Base-by-base conservation (phyloP, 2,113 vertebrate genomes). In the Chauna torquata region DNA sequence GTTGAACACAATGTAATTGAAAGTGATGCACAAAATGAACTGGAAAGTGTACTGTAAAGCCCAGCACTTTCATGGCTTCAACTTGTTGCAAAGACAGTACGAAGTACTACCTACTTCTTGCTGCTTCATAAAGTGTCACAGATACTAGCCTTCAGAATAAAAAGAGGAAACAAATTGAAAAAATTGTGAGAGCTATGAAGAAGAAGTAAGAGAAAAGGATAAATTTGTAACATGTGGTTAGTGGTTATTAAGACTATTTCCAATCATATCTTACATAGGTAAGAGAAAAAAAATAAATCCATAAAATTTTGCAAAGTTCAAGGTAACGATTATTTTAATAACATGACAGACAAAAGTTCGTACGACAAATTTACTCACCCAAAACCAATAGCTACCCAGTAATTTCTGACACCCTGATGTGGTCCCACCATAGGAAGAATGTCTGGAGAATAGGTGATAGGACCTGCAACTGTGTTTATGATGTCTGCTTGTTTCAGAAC, bases 391-490 rank as follows among this genome's bases (percentile, higher is more conserved):
- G 99, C 99, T 7, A 99, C 98, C 99, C 99, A 99, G 97, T 99
- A 99, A 98, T 99, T 99, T 91, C 93, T 97, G 65, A 98, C 97
- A 54, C 99, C 99, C 34, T 99, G 99, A 91, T 99, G 98, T n/a
- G 99, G 99, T 72, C 99, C 99, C 28, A 99, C 98, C 99, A 99
- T 99, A 50, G 99, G 99, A 93, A 99, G 98, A 58, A 99, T 98
- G 97, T 99, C 99, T 36, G 99, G 99, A 95, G 99, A 99, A 94
- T 99, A 99, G 8, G 99, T 99, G 96, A 99, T 99, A 24, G 99
- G 99, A 58, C 99, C 99, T 4, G 99, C 98, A 97, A 99, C 98
- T 0, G 99, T 97, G 91, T 99, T 99, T 88, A 99, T 93, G 78
- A 99, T 99, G 93, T 99, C 98, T 22, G 99, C 99, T 49, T 98